Evolutionary conservation across 2,113 vertebrate genomes (phyloP), one percentile per base, ranked within the genome.

Genomic region (Tenrec ecaudatus): DNA sequence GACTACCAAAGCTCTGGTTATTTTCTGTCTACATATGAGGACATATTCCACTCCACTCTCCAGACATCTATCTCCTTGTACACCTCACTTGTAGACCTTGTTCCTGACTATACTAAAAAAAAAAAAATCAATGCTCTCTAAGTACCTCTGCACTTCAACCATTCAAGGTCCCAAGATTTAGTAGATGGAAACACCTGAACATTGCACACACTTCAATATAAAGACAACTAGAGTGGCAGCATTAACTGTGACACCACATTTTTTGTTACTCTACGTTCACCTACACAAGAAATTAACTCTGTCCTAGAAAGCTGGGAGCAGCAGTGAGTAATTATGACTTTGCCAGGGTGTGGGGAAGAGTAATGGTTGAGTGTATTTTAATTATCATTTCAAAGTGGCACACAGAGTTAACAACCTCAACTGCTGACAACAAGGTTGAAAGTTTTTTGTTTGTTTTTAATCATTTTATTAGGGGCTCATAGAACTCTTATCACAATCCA

Each of bases 221-320:
- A 84, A n/a, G 12, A 77, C 36, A 6, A 0, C 40, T 6, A 25
- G 60, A 29, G 19, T 23, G 5, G 7, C 66, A 16, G 36, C 4
- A 7, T 0, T 8, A 1, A 14, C 23, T 33, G 2, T 36, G 22
- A 57, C 4, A n/a, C 17, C 0, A 4, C 31, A 12, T 17, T 82
- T 75, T 68, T 69, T 69, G 16, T 36, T 57, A 20, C 9, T 22
- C 33, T 64, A 62, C 77, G 10, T 82, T 86, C 47, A 25, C 15
- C 86, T 38, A 53, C 57, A 79, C 10, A 75, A 53, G 2, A 82
- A 47, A 77, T 83, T 81, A 83, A 36, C 29, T 53, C 47, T 23
- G 3, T 43, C 76, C 29, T 38, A 1, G 31, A n/a, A 92, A 93
- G 78, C 38, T 36, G 16, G 36, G 92, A 82, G 8, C 62, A 58